Percentiles rank a stretch among this genome's conserved stretches.
These are phyloP conservation scores for Mus spicilegus DNA, from an alignment of 2,113 vertebrate genomes.

Conservation along the genomic window DNA sequence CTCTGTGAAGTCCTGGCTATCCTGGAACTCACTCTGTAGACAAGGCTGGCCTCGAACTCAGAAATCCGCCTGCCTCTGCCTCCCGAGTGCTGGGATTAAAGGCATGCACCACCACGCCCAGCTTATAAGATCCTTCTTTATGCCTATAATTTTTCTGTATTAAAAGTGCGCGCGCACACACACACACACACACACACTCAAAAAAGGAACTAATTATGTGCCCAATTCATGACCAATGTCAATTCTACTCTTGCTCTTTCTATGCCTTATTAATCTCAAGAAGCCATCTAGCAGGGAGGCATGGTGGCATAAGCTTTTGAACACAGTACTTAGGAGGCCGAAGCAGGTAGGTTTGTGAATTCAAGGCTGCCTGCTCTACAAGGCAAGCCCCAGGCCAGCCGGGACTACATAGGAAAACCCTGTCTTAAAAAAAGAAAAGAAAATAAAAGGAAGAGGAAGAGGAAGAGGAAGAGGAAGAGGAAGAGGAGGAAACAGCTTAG, in stretches of 20 bases:
- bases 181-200: not conserved
- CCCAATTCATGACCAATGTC: not conserved
- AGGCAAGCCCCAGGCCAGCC: not conserved
- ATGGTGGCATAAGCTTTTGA: not conserved
- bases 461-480: not conserved
- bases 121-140: not conserved
- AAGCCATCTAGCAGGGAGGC: not conserved
- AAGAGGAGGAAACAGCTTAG: not conserved
- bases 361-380: not conserved
- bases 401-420: not conserved
- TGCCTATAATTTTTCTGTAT: no score
- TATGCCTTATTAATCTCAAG: not conserved
- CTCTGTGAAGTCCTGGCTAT: no score
- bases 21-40: no score
- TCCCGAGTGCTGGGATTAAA: no score
- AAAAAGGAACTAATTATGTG: constrained; percentile 3
- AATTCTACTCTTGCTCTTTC: not conserved
- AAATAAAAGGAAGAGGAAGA: not conserved
- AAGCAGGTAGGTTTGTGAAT: not conserved
- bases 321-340: not conserved
- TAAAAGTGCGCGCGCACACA: no score
- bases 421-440: not conserved
- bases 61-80: no score
- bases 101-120: no score
- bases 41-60: no score